These are phyloP conservation scores for Melierax canorus DNA, from an alignment of 2,113 vertebrate genomes.

Conservation along the genomic window DNA sequence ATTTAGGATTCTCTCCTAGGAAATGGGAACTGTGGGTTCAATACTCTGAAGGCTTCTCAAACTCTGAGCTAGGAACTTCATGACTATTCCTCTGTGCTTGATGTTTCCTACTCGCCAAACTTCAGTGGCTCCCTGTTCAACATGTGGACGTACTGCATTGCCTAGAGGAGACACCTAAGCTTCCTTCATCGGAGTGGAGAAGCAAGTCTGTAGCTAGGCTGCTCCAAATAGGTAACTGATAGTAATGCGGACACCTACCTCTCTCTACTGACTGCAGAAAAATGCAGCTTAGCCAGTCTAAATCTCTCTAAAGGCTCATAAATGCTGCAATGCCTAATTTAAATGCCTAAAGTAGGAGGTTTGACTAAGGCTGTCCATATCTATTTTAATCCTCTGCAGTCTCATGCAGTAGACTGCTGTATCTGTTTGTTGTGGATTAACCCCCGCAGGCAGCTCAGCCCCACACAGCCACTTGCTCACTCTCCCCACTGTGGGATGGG, in stretches of 20 bases:
- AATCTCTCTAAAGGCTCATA: background rate
- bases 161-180: background rate
- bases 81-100: background rate
- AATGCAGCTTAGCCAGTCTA: background rate
- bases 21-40: background rate
- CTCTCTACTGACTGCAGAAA: background rate
- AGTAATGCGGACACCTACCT: background rate
- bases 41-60: background rate
- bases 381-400: background rate
- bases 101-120: background rate
- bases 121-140: background rate
- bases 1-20: conserved; percentile 5
- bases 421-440: background rate
- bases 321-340: background rate
- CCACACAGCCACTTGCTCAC: background rate
- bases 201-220: background rate
- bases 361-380: background rate
- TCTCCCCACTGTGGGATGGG: fast-evolving
- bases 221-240: background rate
- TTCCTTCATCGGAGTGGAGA: background rate
- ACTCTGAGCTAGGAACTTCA: background rate
- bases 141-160: background rate
- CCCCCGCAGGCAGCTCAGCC: background rate
- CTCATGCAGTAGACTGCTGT: background rate
- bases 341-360: background rate